phyloP scores from a whole-genome alignment of 2,113 vertebrate genomes.

The Nibea coibor region DNA sequence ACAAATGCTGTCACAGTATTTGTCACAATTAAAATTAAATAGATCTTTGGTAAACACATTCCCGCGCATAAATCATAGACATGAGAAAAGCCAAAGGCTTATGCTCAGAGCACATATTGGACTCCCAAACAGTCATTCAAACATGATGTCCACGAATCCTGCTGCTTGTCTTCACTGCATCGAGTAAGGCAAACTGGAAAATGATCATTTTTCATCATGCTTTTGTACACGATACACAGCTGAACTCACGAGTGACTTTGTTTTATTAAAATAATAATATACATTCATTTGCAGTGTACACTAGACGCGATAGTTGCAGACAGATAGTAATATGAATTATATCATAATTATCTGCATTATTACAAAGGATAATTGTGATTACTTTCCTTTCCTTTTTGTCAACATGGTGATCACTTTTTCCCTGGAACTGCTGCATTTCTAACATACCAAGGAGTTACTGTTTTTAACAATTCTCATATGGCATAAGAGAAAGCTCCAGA shows the following conservation, averaged over 20 bases:
- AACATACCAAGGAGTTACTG: not conserved
- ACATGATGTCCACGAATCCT: not conserved
- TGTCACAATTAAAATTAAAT: not conserved
- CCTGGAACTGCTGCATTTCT: not conserved
- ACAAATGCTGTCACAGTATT: not conserved
- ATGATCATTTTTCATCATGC: not conserved
- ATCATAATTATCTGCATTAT: not conserved
- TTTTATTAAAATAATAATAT: conserved; percentile 13
- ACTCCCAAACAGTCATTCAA: not conserved
- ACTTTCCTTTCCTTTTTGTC: not conserved
- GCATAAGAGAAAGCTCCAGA: not conserved
- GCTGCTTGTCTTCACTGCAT: not conserved
- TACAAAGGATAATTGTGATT: not conserved
- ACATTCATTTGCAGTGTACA: not conserved
- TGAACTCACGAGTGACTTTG: not conserved
- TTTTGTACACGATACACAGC: not conserved
- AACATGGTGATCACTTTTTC: not conserved
- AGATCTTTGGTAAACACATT: conserved; percentile 29
- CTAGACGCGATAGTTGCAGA: not conserved
- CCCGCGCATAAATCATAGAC: not conserved
- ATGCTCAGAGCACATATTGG: not conserved
- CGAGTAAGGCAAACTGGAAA: not conserved
- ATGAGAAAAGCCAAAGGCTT: not conserved
- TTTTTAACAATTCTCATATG: not conserved
- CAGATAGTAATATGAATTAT: too few relatives aligned